Base-by-base conservation (phyloP, 1,140 invertebrate species). In the Procambarus virginalis region DNA sequence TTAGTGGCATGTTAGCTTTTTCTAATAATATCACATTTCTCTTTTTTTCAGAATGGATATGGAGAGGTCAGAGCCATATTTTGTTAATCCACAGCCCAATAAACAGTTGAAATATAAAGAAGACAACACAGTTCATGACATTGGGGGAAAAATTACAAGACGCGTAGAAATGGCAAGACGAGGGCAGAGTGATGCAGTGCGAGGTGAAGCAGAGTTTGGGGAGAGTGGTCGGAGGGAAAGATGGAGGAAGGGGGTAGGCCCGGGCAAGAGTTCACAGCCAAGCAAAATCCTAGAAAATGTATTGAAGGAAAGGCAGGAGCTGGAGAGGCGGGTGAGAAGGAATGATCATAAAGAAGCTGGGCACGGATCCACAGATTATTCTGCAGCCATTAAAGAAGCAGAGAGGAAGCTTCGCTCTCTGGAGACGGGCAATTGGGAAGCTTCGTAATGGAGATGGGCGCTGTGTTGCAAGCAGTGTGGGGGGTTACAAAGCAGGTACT, bases 231-330 rank as follows among this genome's bases (percentile, higher is more conserved):
- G 3, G 22, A 58, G 55, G 20, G 55, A 22, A 20, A 49, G 49
- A 81, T 58, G 79, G 79, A 81, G 51, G 22, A 81, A 79, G 49
- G 77, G 49, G 2, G 46, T 49, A 12, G 49, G 49, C 3, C 77
- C 17, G 1, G 51, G 51, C 79, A 81, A 81, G 79, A 55, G 10
- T 34, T 58, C 84, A 60, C 48, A 86, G 51, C 45, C 75, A 45
- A 77, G 14, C 1, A n/a, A 78, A 49, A 34, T 78, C 10, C 34
- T 86, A 3, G 76, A 75, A 14, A 68, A 78, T n/a, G 45, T 60
- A 1, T 14, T 86, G 8, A 86, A 77, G 64, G 75, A 78, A n/a
- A 75, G 84, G 14, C 73, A 86, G 75, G 84, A 77, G 17, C 84
- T 77, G 4, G 60, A 49, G 14, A 64, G 76, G n/a, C 20, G 76